Conservation (phyloP, 2,113 vertebrate genomes). For the Xerus inauris region DNA sequence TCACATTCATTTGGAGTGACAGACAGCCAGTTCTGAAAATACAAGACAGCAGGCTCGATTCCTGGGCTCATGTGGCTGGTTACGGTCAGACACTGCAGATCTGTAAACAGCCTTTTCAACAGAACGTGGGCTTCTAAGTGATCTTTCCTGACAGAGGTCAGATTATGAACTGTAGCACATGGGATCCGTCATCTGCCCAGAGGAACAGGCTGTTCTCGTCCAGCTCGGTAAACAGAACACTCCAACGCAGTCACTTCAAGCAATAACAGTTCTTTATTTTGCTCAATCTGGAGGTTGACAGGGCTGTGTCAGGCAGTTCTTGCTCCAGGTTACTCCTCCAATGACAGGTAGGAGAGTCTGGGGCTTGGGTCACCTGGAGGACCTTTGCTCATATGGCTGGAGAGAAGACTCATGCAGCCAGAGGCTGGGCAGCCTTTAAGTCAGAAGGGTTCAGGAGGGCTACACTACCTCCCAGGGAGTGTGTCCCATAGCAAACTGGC, state of each 20-base stretch:
- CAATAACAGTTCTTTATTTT: not conserved
- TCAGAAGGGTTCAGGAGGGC: rapidly evolving
- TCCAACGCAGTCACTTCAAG: not conserved
- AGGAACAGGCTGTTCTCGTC: not conserved
- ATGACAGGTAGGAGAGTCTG: not conserved
- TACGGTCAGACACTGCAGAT: too few relatives aligned
- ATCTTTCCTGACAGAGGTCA: not conserved
- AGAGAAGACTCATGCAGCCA: not conserved
- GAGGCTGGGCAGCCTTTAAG: not conserved
- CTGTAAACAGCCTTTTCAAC: too few relatives aligned
- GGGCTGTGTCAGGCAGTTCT: not conserved
- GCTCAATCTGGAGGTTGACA: not conserved
- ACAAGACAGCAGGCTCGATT: not conserved
- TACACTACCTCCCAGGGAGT: not conserved
- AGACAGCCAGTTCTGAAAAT: not conserved
- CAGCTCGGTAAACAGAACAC: not conserved
- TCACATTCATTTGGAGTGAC: not conserved
- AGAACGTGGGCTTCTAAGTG: not conserved
- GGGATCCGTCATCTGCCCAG: not conserved
- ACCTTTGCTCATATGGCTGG: not conserved
- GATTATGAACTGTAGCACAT: not conserved
- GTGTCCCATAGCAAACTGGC: not conserved
- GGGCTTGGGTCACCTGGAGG: not conserved
- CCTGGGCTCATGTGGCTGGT: rapidly evolving
- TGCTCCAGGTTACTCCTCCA: not conserved